A percentile compares a stretch with the other conserved stretches of the same genome.
phyloP scores from a whole-genome alignment of 2,113 vertebrate genomes.

The Solea solea region DNA sequence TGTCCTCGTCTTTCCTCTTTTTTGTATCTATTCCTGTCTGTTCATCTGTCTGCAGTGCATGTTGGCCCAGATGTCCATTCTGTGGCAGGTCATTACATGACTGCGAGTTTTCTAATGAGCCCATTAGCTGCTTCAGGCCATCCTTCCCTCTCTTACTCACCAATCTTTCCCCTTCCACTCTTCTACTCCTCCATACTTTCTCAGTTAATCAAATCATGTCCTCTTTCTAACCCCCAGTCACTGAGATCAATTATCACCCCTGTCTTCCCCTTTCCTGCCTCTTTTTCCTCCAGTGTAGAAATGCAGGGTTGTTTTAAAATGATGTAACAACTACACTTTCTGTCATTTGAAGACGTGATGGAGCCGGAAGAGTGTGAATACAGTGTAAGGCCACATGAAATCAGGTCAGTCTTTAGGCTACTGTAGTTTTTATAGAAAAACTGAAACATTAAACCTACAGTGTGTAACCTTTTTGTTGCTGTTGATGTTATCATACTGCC shows the following conservation, averaged over 20 bases:
- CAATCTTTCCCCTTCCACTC: conserved; percentile 13
- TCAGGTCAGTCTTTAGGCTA: too few species aligned
- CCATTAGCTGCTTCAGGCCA: conserved; percentile 57
- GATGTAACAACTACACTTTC: too few species aligned
- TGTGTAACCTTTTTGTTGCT: too few species aligned
- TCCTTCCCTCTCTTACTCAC: conserved; percentile 21
- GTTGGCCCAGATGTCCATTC: conserved; percentile 34
- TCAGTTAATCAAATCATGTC: conserved; percentile 34
- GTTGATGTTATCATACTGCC: too few species aligned
- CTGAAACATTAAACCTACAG: too few species aligned
- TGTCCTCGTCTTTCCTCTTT: neutral
- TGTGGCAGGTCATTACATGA: conserved; percentile 63
- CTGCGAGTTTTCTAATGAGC: conserved; percentile 62
- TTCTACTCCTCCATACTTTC: conserved; percentile 28
- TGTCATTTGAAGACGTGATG: too few species aligned
- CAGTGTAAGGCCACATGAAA: too few species aligned
- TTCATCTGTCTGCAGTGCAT: conserved; percentile 27
- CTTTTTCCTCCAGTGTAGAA: too few species aligned
- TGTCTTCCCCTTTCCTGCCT: too few species aligned
- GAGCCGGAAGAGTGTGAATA: too few species aligned
- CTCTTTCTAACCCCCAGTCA: conserved; percentile 16
- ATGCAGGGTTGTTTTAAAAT: too few species aligned
- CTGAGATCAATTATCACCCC: conserved; percentile 27
- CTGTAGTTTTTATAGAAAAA: too few species aligned
- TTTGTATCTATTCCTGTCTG: conserved; percentile 37